Evolutionary conservation across 2,888 invertebrate species (phyloP), one percentile per base, ranked within the genome.

Genomic region (Tridacna gigas): DNA sequence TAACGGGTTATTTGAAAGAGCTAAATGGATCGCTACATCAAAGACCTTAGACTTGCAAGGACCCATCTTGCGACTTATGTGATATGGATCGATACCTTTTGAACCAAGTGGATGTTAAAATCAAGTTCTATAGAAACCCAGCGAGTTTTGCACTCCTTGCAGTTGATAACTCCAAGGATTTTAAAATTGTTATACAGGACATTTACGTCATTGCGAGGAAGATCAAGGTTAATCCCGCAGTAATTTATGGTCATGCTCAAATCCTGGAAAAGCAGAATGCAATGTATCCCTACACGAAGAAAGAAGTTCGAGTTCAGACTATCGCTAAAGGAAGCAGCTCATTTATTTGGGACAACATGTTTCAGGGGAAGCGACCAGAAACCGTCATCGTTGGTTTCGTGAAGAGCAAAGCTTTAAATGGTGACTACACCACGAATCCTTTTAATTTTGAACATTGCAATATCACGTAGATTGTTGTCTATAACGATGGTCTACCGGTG

Each of bases 71-170:
- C 47, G 67, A 67, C n/a, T 67, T 67, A 66, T 87, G 80, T 75
- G 28, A 71, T 11, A 76, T 84, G 71, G 71, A 82, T 20, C 73
- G 84, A 20, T 79, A 80, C 26, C 37, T 84, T 22, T 51, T 82
- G 18, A 86, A 86, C 63, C 76, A 80, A 67, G 84, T 67, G 45
- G 45, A 67, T 45, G 67, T 67, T 67, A 67, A 67, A 67, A 67
- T 67, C 67, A 56, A 26, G 37, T 28, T 74, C 12, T 74, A 60
- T 20, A 60, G 74, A 74, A 61, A 60, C 20, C 60, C 60, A 18
- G 61, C 69, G 13, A 77, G 25, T 51, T 77, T 77, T 51, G 66
- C 67, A 3, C 65, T 77, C 4, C 37, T 66, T 2, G 66, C 77
- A 7, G 69, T 20, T 28, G 77, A 66, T 66, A 28, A 15, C 26